phyloP scores from a whole-genome alignment of 2,888 invertebrate genomes.

The Branchellion lobata region DNA sequence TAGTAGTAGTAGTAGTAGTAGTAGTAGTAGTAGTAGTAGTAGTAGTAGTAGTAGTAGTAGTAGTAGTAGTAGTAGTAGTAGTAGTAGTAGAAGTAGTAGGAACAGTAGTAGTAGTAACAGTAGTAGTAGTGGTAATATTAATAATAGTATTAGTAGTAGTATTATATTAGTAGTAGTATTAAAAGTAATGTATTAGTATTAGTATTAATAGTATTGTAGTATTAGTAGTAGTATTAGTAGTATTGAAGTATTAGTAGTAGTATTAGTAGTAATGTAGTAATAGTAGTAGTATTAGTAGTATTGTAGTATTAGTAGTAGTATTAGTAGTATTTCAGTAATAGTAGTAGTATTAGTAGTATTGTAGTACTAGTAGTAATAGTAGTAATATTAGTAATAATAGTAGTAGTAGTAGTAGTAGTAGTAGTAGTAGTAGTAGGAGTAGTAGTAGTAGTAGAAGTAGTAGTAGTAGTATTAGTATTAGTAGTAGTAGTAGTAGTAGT shows the following conservation, averaged over 20 bases:
- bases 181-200: no score
- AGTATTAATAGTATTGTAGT: no score
- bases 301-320: no score
- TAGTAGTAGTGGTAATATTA: neutral
- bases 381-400: neutral
- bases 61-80: slow-evolving; percentile 44
- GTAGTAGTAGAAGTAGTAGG: slow-evolving; percentile 10
- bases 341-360: neutral
- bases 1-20: slow-evolving; percentile 44
- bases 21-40: slow-evolving; percentile 44
- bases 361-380: neutral
- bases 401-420: neutral
- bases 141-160: no score
- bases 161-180: no score
- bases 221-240: no score
- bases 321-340: no score
- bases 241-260: no score
- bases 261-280: no score
- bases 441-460: neutral
- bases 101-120: neutral
- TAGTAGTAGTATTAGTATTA: neutral
- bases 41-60: slow-evolving; percentile 44
- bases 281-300: no score
- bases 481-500: neutral
- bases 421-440: neutral